Evolutionary conservation across 2,888 invertebrate genomes (phyloP).

Genomic region (Pemphredon lugubris): DNA sequence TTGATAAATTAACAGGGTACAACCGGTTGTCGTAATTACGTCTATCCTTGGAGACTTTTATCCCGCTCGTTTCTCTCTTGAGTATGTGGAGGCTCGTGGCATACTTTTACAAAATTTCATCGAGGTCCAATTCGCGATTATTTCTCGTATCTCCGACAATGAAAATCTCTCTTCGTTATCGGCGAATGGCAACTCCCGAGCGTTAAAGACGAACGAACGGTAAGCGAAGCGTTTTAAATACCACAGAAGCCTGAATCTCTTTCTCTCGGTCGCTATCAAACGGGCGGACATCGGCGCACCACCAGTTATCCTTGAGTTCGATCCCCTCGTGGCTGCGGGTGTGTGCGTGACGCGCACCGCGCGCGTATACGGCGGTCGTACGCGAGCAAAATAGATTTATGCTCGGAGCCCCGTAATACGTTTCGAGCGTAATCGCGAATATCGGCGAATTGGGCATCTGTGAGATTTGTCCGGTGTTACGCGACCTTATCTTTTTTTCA

Average conservation of each 20-base stretch:
- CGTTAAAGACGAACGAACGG: neutral
- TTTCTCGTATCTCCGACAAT: too few relatives aligned
- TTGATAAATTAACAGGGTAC: too few relatives aligned
- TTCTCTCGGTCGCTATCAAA: constrained; percentile 26
- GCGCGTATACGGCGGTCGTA: constrained; percentile 22
- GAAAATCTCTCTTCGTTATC: too few relatives aligned
- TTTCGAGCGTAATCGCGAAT: constrained; percentile 45
- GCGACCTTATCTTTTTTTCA: constrained; percentile 4
- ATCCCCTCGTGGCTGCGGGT: constrained; percentile 62
- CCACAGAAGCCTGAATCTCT: constrained; percentile 23
- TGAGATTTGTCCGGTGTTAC: too few relatives aligned
- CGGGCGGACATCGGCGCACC: constrained; percentile 48
- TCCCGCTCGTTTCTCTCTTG: too few relatives aligned
- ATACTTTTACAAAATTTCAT: too few relatives aligned
- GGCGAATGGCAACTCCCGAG: neutral
- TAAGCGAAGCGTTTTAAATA: constrained; percentile 24
- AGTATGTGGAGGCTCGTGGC: too few relatives aligned
- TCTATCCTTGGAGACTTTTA: too few relatives aligned
- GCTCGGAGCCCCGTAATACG: constrained; percentile 27
- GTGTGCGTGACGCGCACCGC: constrained; percentile 42
- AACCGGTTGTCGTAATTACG: too few relatives aligned
- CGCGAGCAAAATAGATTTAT: constrained; percentile 35
- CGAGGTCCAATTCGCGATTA: too few relatives aligned
- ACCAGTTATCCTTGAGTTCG: constrained; percentile 80
- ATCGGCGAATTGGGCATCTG: constrained; percentile 2